These are phyloP conservation scores for Paramormyrops kingsleyae DNA, from an alignment of 2,113 vertebrate genomes.

Conservation along the genomic window DNA sequence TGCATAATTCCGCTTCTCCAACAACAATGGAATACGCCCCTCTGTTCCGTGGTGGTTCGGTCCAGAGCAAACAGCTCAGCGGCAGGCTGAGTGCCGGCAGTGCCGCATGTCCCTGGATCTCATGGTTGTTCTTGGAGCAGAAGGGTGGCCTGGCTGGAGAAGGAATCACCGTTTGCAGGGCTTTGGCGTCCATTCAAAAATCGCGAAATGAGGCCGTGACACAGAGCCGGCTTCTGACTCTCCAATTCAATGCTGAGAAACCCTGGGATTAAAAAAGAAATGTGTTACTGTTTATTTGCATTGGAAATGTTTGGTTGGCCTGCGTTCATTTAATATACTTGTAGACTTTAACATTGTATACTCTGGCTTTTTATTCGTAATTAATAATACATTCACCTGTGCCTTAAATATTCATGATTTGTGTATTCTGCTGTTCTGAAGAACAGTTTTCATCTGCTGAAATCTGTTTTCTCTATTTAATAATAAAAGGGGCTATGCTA, in stretches of 20 bases:
- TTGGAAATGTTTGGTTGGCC: conserved; percentile 2
- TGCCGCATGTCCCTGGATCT: background rate
- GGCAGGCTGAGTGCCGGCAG: too few relatives aligned
- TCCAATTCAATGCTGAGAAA: background rate
- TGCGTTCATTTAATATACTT: background rate
- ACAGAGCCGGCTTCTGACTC: background rate
- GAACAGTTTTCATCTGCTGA: background rate
- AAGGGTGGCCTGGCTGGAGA: background rate
- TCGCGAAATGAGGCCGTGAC: background rate
- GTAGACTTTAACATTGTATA: background rate
- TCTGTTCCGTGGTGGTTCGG: background rate
- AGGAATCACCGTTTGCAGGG: background rate
- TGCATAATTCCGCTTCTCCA: background rate
- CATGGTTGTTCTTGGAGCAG: conserved; percentile 3
- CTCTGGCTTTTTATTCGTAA: background rate
- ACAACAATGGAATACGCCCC: background rate
- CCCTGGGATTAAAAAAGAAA: background rate
- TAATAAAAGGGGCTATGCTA: background rate
- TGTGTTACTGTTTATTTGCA: background rate
- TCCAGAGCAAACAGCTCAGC: background rate
- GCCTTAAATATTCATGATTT: background rate
- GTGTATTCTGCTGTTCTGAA: background rate
- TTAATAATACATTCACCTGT: background rate
- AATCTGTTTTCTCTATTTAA: background rate
- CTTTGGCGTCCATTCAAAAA: background rate